phyloP scores from a whole-genome alignment of 2,797 vertebrate species.

The Peromyscus nudipes region DNA sequence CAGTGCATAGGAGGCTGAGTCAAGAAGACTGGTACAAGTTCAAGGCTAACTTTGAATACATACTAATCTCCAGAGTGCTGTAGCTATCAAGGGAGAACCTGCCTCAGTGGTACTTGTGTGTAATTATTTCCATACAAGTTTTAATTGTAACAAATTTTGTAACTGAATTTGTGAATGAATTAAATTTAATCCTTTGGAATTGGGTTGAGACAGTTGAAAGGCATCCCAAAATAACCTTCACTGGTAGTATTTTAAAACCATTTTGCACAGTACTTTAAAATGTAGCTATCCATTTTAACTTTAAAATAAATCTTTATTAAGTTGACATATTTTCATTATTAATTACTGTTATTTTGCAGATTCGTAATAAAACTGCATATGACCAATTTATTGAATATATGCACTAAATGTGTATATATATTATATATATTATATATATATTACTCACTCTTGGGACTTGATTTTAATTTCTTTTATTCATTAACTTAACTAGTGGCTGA shows the following conservation, averaged over 20 bases:
- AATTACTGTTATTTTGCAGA: neutral
- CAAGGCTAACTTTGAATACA: neutral
- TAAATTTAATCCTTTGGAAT: neutral
- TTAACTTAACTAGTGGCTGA: neutral
- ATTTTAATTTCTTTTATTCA: conserved; percentile 13
- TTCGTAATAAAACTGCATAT: neutral
- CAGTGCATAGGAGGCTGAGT: neutral
- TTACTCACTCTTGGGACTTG: neutral
- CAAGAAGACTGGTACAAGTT: neutral
- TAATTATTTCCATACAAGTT: neutral
- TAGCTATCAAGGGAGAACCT: neutral
- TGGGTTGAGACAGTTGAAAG: neutral
- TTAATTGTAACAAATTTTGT: neutral
- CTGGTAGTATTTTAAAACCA: neutral
- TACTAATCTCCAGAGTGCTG: neutral
- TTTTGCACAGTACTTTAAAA: neutral
- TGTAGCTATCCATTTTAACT: neutral
- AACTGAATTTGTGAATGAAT: neutral
- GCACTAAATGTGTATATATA: neutral
- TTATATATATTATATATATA: no score
- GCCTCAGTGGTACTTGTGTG: neutral
- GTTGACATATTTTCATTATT: neutral
- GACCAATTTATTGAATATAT: neutral
- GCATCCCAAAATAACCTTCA: neutral
- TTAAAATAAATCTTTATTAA: neutral